A percentile compares a stretch with the other conserved stretches of the same genome.
Evolutionary conservation across 2,113 vertebrate species (phyloP).

Genomic region (Sphyrna mokarran): DNA sequence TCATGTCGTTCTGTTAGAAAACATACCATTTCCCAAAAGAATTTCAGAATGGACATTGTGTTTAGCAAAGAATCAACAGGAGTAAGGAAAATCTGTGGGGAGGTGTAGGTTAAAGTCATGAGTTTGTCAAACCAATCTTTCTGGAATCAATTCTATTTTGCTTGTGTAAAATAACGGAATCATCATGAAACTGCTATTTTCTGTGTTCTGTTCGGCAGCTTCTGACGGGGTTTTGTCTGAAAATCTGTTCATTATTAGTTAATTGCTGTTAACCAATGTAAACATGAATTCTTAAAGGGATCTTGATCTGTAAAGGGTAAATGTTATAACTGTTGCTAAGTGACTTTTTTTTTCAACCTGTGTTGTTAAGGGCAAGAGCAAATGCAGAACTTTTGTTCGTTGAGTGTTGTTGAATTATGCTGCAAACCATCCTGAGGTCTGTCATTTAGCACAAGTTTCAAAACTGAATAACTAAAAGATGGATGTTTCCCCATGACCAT

Average conservation of each 20-base stretch:
- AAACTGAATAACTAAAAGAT: constrained; percentile 39
- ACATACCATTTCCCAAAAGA: background rate
- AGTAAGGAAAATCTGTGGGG: background rate
- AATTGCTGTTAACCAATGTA: constrained; percentile 57
- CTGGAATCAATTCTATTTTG: constrained; percentile 42
- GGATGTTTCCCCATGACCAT: constrained; percentile 28
- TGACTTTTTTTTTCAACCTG: constrained; percentile 45
- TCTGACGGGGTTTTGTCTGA: constrained; percentile 49
- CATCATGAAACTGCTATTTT: constrained; percentile 46
- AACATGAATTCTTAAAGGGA: constrained; percentile 57
- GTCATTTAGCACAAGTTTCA: constrained; percentile 38
- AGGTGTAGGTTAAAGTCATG: background rate
- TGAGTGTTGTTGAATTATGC: constrained; percentile 40
- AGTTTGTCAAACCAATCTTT: background rate
- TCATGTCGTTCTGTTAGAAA: background rate
- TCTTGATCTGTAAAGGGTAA: constrained; percentile 53
- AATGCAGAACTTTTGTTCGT: constrained; percentile 43
- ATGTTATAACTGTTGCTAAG: constrained; percentile 46
- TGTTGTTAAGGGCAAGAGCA: constrained; percentile 44
- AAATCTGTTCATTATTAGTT: constrained; percentile 52
- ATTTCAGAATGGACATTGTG: background rate
- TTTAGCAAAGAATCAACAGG: background rate
- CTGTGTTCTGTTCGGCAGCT: constrained; percentile 45
- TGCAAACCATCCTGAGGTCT: constrained; percentile 41
- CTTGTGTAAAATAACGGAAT: constrained; percentile 40